These are phyloP conservation scores for Ectropis crepuscularia DNA, from an alignment of 2,888 invertebrate genomes.

Conservation along the genomic window DNA sequence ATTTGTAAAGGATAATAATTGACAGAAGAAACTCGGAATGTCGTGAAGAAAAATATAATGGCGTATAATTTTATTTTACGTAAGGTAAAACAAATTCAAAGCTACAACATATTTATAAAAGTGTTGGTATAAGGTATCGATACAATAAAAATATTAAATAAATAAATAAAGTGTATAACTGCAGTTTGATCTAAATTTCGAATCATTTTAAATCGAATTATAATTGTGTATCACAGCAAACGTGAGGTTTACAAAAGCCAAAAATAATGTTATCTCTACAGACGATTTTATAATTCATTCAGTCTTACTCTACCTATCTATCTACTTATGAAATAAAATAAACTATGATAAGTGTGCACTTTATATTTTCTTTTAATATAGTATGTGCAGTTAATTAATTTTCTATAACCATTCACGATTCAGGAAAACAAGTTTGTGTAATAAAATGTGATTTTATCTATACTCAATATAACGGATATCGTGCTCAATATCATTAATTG, in stretches of 20 bases:
- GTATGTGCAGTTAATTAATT: conserved; percentile 70
- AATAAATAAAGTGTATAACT: too few relatives aligned
- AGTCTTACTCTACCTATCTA: conserved; percentile 80
- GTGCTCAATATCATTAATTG: too few relatives aligned
- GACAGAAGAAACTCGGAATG: conserved; percentile 69
- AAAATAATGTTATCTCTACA: conserved; percentile 55
- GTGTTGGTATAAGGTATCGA: too few relatives aligned
- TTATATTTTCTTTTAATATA: conserved; percentile 64
- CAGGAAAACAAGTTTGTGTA: conserved; percentile 50
- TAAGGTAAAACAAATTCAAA: not conserved
- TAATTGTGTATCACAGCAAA: conserved; percentile 72
- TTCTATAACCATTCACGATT: conserved; percentile 56
- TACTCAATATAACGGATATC: too few relatives aligned
- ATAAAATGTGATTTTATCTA: too few relatives aligned
- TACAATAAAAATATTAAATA: too few relatives aligned
- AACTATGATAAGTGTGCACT: conserved; percentile 75
- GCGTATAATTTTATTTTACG: not conserved
- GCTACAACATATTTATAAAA: not conserved
- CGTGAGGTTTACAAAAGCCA: conserved; percentile 68
- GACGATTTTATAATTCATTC: conserved; percentile 65
- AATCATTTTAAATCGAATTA: conserved; percentile 46
- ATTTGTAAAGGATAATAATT: conserved; percentile 68
- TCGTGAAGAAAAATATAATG: conserved; percentile 23
- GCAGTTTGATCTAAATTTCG: conserved; percentile 34
- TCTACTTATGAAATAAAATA: conserved; percentile 62